Evolutionary conservation across 2,888 invertebrate species (phyloP), one percentile per base, ranked within the genome.

Genomic region (Pomacea canaliculata): DNA sequence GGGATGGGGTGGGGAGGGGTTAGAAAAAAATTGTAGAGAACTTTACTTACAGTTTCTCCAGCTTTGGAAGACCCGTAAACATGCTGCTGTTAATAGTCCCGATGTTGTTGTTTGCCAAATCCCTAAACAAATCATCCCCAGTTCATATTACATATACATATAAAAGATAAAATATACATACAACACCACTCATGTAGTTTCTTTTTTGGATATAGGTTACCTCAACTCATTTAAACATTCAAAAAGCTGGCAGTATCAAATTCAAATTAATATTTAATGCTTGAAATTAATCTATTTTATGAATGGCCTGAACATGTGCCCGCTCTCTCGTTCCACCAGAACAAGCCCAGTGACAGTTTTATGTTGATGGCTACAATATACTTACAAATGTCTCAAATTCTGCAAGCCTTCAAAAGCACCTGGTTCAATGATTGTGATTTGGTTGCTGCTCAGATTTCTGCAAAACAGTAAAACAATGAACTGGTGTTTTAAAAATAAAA

Each of bases 81-180:
- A 94, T 93, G 87, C 93, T 93, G 82, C 93, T 92, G 89, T 94
- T 93, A 88, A 95, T 93, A 85, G 92, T 92, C 89, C 93, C 93
- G 91, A 96, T 92, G 86, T 93, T 94, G 92, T 96, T 96, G 92
- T 94, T 93, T 27, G 95, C 94, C 89, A 96, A 92, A 89, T 94
- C 94, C 90, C 95, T 95, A 93, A 74, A 92, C 92, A 82, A 82
- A 84, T 56, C 51, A 56, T 56, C 51, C 16, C 16, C 16, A 56
- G 8, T 56, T 82, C 27, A 71, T 59, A 60, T 70, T 78, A 72
- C 23, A 65, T 59, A 49, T 63, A 16, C 48, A 49, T 18, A 10
- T 37, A 23, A 65, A 78, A 48, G 48, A 71, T 7, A 62, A 13
- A 63, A 63, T 18, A 63, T 10, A 56, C 27, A 71, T 18, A 59